Evolutionary conservation across 1,140 invertebrate genomes (phyloP).

Genomic region (Eciton burchellii): DNA sequence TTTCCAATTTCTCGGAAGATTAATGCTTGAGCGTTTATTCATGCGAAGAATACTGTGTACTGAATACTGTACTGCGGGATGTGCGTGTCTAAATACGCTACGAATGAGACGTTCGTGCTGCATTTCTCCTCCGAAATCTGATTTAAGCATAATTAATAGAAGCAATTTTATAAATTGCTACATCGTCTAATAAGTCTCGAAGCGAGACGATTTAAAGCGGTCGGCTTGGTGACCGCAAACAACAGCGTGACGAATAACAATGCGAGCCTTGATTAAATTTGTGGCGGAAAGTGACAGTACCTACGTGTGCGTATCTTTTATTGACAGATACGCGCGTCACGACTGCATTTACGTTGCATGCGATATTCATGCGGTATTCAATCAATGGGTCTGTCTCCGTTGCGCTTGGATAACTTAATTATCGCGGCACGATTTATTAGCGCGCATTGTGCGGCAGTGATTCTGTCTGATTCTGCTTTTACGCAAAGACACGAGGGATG

Average conservation of each 20-base stretch:
- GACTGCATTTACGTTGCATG: conserved; percentile 47
- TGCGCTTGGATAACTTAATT: conserved; percentile 62
- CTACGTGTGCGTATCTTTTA: conserved; percentile 29
- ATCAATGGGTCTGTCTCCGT: conserved; percentile 57
- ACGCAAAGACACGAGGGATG: not conserved
- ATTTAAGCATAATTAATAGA: too few species aligned
- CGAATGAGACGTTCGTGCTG: too few species aligned
- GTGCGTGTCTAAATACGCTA: too few species aligned
- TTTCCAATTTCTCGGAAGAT: not conserved
- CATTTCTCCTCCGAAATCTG: too few species aligned
- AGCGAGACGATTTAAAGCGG: not conserved
- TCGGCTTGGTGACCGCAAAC: conserved; percentile 35
- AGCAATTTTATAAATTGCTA: too few species aligned
- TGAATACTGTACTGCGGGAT: too few species aligned
- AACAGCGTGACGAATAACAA: conserved; percentile 15
- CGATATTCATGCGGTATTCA: conserved; percentile 41
- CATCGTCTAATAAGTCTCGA: not conserved
- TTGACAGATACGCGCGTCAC: conserved; percentile 26
- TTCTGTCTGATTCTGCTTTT: conserved; percentile 2
- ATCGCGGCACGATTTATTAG: conserved; percentile 62
- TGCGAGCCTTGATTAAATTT: conserved; percentile 40
- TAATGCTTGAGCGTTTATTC: conserved; percentile 9
- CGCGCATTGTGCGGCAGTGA: not conserved
- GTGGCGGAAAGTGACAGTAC: conserved; percentile 31
- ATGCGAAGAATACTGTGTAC: too few species aligned